A percentile compares a stretch with the other conserved stretches of the same genome.
Evolutionary conservation across 2,113 vertebrate genomes (phyloP).

Genomic region (Rutilus rutilus): DNA sequence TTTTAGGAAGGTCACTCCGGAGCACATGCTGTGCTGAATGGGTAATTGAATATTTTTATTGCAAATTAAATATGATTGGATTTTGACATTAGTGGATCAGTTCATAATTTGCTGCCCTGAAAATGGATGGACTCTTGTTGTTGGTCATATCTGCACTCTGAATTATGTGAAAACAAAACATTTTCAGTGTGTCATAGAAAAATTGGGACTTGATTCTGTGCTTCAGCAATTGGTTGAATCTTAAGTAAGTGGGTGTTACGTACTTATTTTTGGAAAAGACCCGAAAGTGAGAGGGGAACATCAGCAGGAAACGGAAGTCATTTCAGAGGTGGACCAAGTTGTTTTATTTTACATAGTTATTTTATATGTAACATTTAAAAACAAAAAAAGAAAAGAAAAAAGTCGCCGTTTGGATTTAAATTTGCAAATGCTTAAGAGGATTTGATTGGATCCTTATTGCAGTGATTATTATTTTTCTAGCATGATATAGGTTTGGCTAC

Average conservation of each 20-base stretch:
- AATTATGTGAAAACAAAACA: not conserved
- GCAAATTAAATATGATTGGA: conserved; percentile 30
- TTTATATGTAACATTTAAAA: no score
- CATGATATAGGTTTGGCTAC: no score
- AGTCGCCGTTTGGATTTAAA: no score
- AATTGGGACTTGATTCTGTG: not conserved
- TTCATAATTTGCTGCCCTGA: not conserved
- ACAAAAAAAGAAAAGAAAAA: no score
- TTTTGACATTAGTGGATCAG: conserved; percentile 18
- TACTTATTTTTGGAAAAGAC: not conserved
- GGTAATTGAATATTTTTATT: conserved; percentile 24
- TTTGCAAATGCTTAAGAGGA: no score
- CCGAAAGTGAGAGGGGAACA: not conserved
- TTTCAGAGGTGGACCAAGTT: not conserved
- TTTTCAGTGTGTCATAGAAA: not conserved
- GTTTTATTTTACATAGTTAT: not conserved
- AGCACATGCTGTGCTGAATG: conserved; percentile 12
- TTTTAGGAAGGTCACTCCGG: conserved; percentile 37
- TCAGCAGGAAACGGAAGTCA: not conserved
- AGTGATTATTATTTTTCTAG: no score
- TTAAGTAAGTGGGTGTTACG: not conserved
- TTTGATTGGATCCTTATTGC: no score
- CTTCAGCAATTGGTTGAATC: not conserved
- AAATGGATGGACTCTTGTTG: not conserved
- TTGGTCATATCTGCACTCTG: not conserved